A percentile compares a stretch with the other conserved stretches of the same genome.
Conservation (phyloP, 2,888 invertebrate species). For the Electrophaes corylata region DNA sequence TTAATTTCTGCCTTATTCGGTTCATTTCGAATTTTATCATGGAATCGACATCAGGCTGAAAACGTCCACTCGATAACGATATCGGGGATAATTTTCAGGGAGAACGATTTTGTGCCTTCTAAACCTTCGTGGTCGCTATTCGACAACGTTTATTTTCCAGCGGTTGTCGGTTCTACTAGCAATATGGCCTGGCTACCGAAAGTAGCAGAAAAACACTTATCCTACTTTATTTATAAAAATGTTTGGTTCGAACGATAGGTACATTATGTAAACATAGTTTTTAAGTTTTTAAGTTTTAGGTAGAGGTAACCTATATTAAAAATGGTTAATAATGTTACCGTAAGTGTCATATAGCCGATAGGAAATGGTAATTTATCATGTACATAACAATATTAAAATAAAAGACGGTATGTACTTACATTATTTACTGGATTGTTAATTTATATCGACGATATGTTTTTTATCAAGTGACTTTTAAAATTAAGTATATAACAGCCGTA, state of each 20-base stretch:
- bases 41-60: no score
- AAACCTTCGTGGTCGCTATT: neutral
- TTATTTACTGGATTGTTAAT: neutral
- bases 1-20: no score
- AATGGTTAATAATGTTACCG: constrained; percentile 42
- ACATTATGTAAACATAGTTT: constrained; percentile 1
- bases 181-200: no score
- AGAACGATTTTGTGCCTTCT: neutral
- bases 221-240: no score
- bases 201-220: no score
- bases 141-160: no score
- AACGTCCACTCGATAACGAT: neutral
- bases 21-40: no score
- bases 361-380: constrained; percentile 37
- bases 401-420: neutral
- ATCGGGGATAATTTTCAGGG: neutral
- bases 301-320: constrained; percentile 7
- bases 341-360: constrained; percentile 61
- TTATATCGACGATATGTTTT: neutral
- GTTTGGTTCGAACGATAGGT: neutral
- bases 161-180: no score
- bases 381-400: neutral
- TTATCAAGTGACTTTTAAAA: neutral
- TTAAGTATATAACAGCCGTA: neutral
- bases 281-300: neutral